Conservation (phyloP, 1,140 invertebrate species). For the Calliphora vicina region DNA sequence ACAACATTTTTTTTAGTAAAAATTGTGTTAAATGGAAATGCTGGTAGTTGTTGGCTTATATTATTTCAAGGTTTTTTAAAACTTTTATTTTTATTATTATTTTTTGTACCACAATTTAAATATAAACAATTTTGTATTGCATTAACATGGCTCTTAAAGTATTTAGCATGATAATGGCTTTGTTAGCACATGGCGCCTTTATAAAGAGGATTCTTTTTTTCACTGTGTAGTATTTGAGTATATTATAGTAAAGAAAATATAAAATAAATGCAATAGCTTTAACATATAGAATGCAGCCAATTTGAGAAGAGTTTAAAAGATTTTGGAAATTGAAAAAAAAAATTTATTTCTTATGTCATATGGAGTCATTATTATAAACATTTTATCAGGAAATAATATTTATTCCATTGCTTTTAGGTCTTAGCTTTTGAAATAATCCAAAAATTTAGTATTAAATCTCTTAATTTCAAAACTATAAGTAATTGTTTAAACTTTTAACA, state of each 20-base stretch:
- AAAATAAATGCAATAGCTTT: not conserved
- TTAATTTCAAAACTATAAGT: too few relatives aligned
- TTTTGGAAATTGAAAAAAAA: not conserved
- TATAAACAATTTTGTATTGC: slow-evolving; percentile 5
- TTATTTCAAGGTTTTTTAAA: not conserved
- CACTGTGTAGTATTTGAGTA: too few relatives aligned
- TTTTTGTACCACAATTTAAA: not conserved
- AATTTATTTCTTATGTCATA: too few relatives aligned
- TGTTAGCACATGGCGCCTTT: not conserved
- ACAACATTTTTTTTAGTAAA: too few relatives aligned
- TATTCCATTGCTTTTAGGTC: too few relatives aligned
- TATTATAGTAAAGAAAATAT: not conserved
- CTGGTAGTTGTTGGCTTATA: not conserved
- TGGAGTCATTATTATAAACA: too few relatives aligned
- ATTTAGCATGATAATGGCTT: slow-evolving; percentile 2
- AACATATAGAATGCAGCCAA: not conserved
- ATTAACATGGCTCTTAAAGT: not conserved
- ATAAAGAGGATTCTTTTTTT: not conserved
- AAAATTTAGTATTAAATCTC: too few relatives aligned
- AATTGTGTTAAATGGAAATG: too few relatives aligned
- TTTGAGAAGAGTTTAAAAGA: not conserved
- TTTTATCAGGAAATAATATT: too few relatives aligned
- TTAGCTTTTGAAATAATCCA: too few relatives aligned
- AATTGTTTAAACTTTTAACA: too few relatives aligned
- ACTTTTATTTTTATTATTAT: not conserved